Evolutionary conservation across 2,113 vertebrate genomes (phyloP).

Genomic region (Cryptomyrus ogoouensis): DNA sequence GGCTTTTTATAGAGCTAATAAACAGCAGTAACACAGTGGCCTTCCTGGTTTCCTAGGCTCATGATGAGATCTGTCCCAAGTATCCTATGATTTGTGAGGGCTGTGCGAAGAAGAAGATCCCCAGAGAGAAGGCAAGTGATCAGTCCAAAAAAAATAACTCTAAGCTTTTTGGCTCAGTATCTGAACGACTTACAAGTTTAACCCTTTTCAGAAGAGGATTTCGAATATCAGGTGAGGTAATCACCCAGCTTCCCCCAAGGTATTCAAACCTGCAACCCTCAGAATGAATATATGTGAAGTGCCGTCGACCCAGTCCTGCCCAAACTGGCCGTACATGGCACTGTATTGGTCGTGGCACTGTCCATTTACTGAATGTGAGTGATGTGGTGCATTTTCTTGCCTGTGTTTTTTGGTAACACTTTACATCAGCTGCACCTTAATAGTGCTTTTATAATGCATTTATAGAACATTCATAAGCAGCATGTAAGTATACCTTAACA

Average conservation of each 20-base stretch:
- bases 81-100: conserved; percentile 86
- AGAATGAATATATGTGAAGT: background rate
- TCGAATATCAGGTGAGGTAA: background rate
- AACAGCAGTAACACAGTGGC: background rate
- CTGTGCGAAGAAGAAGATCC: conserved; percentile 85
- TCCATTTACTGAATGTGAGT: background rate
- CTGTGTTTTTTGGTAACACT: background rate
- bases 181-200: background rate
- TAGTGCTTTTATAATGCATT: background rate
- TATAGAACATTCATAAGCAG: background rate
- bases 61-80: conserved; percentile 83
- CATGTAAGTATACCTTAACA: no score
- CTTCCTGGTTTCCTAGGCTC: conserved; percentile 60
- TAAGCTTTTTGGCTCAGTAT: background rate
- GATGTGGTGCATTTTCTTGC: background rate
- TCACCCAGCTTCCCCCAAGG: background rate
- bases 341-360: background rate
- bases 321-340: background rate
- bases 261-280: background rate
- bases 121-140: conserved; percentile 76
- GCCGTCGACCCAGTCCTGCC: background rate
- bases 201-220: background rate
- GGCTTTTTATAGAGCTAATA: background rate
- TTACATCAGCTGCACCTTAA: background rate
- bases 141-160: background rate